phyloP scores from a whole-genome alignment of 2,888 invertebrate species.

The Drosophila setosimentum region DNA sequence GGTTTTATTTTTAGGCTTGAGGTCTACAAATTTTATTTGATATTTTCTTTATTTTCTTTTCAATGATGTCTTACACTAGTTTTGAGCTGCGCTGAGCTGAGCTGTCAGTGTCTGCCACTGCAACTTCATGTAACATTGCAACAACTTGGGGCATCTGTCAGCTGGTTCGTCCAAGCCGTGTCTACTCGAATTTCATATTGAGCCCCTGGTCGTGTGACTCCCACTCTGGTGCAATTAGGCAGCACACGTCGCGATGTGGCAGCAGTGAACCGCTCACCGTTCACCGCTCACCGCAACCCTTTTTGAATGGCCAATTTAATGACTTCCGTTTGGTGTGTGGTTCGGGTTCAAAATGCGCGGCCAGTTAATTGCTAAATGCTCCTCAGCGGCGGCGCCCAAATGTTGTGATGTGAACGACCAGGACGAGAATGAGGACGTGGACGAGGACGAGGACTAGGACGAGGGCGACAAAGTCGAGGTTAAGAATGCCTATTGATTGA shows the following conservation, averaged over 20 bases:
- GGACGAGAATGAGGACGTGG: background rate
- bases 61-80: background rate
- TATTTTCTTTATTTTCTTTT: background rate
- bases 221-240: conserved; percentile 62
- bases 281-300: conserved; percentile 60
- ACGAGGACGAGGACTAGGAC: background rate
- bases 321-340: conserved; percentile 66
- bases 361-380: conserved; percentile 58
- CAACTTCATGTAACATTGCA: background rate
- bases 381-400: conserved; percentile 25
- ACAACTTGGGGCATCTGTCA: background rate
- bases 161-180: conserved; percentile 13
- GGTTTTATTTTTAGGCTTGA: background rate
- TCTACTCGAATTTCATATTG: conserved; percentile 61
- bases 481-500: conserved; percentile 61
- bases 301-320: conserved; percentile 62
- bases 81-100: background rate
- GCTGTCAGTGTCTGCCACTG: too few species aligned
- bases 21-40: background rate
- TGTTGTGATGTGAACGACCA: conserved; percentile 21
- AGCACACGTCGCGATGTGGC: conserved; percentile 48
- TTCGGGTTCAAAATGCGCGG: conserved; percentile 41
- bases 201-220: conserved; percentile 17
- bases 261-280: conserved; percentile 9
- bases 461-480: too few species aligned